A percentile compares a stretch with the other conserved stretches of the same genome.
phyloP scores from a whole-genome alignment of 2,113 vertebrate genomes.

The Geococcyx californianus region DNA sequence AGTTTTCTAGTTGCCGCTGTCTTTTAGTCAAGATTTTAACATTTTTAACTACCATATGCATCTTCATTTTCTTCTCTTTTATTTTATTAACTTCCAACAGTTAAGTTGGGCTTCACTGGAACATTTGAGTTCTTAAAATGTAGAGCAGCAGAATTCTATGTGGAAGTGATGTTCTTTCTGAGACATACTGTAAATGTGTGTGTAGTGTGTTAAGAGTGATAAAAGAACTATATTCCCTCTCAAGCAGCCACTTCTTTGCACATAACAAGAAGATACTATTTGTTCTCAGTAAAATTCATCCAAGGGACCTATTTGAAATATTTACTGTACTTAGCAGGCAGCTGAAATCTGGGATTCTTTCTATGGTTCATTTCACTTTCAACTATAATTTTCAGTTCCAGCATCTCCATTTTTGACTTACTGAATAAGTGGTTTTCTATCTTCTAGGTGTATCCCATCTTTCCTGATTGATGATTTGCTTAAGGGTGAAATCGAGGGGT shows the following conservation, averaged over 20 bases:
- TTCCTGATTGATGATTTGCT: conserved; percentile 60
- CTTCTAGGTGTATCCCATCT: conserved; percentile 52
- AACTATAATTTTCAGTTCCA: conserved; percentile 40
- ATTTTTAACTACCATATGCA: background rate
- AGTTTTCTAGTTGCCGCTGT: background rate
- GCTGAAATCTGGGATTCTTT: conserved; percentile 1
- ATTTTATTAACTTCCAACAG: background rate
- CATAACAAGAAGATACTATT: background rate
- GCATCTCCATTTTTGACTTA: conserved; percentile 60
- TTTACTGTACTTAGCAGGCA: background rate
- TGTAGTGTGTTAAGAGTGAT: conserved; percentile 4
- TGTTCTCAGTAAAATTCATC: conserved; percentile 23
- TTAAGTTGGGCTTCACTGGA: background rate
- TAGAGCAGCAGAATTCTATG: conserved; percentile 52
- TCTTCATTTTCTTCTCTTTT: background rate
- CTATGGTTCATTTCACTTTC: conserved; percentile 34
- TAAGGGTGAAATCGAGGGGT: conserved; percentile 59
- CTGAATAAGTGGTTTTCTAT: conserved; percentile 51
- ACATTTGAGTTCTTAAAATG: conserved; percentile 23
- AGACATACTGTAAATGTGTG: background rate
- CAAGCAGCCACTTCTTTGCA: background rate
- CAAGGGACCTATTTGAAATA: background rate
- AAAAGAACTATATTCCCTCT: background rate
- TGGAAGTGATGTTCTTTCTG: conserved; percentile 52
- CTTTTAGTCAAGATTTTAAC: background rate